Evolutionary conservation across 1,140 invertebrate genomes (phyloP).

Genomic region (Dufourea novaeangliae): DNA sequence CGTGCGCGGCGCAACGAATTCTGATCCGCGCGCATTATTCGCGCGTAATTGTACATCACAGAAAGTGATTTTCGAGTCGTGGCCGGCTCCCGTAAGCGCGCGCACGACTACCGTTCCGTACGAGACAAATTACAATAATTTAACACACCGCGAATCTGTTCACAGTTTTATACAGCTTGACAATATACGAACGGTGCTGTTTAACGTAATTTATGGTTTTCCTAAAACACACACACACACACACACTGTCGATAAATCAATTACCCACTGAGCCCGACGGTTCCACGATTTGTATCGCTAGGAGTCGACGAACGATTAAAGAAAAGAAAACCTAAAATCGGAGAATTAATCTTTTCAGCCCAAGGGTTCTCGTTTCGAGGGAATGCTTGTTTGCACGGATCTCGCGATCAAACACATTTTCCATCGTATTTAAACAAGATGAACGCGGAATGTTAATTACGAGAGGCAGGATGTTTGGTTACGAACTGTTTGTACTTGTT

Average conservation of each 20-base stretch:
- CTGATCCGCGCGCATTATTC: constrained; percentile 47
- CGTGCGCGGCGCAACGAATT: constrained; percentile 49
- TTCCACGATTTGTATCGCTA: neutral
- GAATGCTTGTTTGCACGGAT: too few relatives aligned
- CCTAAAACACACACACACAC: constrained; percentile 14
- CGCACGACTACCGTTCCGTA: constrained; percentile 33
- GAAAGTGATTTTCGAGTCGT: constrained; percentile 50
- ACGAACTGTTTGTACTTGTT: too few relatives aligned
- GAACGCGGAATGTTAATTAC: too few relatives aligned
- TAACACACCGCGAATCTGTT: constrained; percentile 44
- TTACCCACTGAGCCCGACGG: neutral
- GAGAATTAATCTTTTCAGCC: too few relatives aligned
- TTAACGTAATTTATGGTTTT: neutral
- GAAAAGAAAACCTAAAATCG: too few relatives aligned
- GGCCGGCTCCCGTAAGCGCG: constrained; percentile 10
- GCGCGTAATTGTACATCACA: constrained; percentile 34
- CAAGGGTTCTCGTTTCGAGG: too few relatives aligned
- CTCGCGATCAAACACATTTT: too few relatives aligned
- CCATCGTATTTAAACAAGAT: too few relatives aligned
- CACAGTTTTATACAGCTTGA: constrained; percentile 19
- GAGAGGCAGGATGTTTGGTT: too few relatives aligned
- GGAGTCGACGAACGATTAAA: neutral
- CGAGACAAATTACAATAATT: constrained; percentile 48
- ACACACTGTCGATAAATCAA: neutral
- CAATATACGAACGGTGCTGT: neutral